Conservation (phyloP, 2,797 vertebrate genomes). For the Ctenochaetus hawaiiensis region DNA sequence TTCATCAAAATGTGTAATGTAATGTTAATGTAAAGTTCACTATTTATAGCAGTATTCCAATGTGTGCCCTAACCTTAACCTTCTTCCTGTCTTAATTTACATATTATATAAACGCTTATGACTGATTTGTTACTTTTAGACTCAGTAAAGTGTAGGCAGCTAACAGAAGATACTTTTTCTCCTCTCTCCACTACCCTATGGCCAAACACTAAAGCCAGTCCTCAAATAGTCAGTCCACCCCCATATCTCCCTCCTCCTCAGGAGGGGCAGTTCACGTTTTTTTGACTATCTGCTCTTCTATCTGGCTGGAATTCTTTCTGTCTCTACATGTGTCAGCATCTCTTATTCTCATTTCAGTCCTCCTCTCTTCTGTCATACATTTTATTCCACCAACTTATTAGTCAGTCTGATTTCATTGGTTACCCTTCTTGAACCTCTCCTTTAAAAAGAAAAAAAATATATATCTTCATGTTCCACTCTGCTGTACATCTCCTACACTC, state of each 20-base stretch:
- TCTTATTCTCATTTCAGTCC: slow-evolving; percentile 6
- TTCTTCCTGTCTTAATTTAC: not conserved
- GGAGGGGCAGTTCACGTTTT: slow-evolving; percentile 30
- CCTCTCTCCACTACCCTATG: slow-evolving; percentile 41
- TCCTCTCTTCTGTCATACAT: not conserved
- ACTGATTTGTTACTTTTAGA: slow-evolving; percentile 55
- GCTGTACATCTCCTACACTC: not conserved
- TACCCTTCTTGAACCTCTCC: not conserved
- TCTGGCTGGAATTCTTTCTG: slow-evolving; percentile 20
- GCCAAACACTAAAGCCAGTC: slow-evolving; percentile 42
- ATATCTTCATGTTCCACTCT: not conserved
- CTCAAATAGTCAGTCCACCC: slow-evolving; percentile 63
- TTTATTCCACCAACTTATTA: not conserved
- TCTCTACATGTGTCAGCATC: slow-evolving; percentile 35
- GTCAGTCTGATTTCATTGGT: slow-evolving; percentile 2
- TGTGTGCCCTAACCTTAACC: too few species aligned
- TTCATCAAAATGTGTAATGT: too few species aligned
- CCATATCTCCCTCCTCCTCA: slow-evolving; percentile 57
- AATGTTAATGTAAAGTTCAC: too few species aligned
- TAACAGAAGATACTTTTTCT: slow-evolving; percentile 29
- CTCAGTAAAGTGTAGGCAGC: slow-evolving; percentile 59
- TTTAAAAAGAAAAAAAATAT: not conserved
- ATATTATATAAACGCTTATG: slow-evolving; percentile 57
- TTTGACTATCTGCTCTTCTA: slow-evolving; percentile 31
- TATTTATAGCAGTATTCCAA: too few species aligned